A percentile compares a stretch with the other conserved stretches of the same genome.
phyloP scores from a whole-genome alignment of 37 sponge, comb jelly and placozoan genomes.

The Beroe ovata region DNA sequence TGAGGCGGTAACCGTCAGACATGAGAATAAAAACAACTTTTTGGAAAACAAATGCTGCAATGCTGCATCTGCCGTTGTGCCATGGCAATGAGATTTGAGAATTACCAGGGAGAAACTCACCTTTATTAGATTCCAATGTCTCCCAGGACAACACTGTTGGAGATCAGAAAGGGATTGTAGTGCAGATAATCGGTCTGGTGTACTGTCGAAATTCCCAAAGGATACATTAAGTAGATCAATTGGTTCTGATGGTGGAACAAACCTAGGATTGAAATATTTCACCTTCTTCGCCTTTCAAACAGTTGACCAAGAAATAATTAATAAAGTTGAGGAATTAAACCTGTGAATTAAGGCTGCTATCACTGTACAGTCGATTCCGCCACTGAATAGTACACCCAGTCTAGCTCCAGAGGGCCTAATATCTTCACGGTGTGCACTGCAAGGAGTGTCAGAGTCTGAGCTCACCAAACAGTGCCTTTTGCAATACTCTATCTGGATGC shows the following conservation, averaged over 20 bases:
- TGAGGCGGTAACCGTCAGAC: too few relatives aligned
- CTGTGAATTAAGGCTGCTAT: slow-evolving; percentile 89
- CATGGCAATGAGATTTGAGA: background rate
- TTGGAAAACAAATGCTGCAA: too few relatives aligned
- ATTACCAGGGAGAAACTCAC: slow-evolving; percentile 67
- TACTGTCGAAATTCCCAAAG: slow-evolving; percentile 74
- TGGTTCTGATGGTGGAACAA: slow-evolving; percentile 73
- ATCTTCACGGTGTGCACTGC: background rate
- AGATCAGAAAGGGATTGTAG: slow-evolving; percentile 75
- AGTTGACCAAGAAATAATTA: background rate
- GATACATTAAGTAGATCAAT: slow-evolving; percentile 97
- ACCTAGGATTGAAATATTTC: too few relatives aligned
- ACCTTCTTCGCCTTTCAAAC: background rate
- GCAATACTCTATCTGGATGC: background rate
- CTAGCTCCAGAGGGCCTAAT: slow-evolving; percentile 68
- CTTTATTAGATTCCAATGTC: slow-evolving; percentile 87
- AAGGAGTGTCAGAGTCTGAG: background rate
- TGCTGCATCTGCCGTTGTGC: too few relatives aligned
- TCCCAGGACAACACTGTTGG: slow-evolving; percentile 68
- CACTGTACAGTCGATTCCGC: slow-evolving; percentile 93
- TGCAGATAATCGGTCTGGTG: slow-evolving; percentile 84
- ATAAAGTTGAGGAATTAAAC: slow-evolving; percentile 74
- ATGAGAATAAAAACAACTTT: too few relatives aligned
- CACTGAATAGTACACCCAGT: slow-evolving; percentile 88
- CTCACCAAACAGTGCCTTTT: background rate